Conservation (phyloP, 2,113 vertebrate genomes). For the Nesogale talazaci region DNA sequence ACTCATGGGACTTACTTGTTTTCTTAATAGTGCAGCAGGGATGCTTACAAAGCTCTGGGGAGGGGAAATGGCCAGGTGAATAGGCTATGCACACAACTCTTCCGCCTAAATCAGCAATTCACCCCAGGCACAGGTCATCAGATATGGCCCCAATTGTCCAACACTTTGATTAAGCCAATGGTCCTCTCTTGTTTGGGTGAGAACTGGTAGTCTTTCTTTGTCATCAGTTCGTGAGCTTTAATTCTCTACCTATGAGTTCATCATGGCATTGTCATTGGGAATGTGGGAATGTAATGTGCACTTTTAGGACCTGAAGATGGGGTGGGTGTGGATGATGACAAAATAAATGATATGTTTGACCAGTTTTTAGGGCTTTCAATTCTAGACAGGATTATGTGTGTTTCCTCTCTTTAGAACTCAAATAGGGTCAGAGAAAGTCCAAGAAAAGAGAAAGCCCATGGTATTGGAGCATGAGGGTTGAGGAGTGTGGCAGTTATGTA, state of each 20-base stretch:
- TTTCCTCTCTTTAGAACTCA: slow-evolving; percentile 35
- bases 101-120: slow-evolving; percentile 49
- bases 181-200: neutral
- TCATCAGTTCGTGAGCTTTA: slow-evolving; percentile 29
- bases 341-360: neutral
- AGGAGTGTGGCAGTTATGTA: no score
- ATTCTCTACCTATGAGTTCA: neutral
- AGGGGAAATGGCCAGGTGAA: slow-evolving; percentile 45
- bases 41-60: slow-evolving; percentile 11
- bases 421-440: neutral
- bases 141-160: neutral
- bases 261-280: neutral
- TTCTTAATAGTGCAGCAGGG: slow-evolving; percentile 50
- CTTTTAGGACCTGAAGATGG: neutral
- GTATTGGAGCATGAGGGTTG: neutral
- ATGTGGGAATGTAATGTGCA: neutral
- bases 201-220: neutral
- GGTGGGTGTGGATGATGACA: no score
- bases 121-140: neutral
- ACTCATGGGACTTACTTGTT: slow-evolving; percentile 43
- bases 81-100: slow-evolving; percentile 53
- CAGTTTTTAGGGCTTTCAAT: slow-evolving; percentile 1
- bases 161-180: neutral
- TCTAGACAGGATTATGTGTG: neutral
- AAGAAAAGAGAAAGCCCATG: slow-evolving; percentile 14